These are phyloP conservation scores for Linurgus olivaceus DNA, from an alignment of 2,797 vertebrate species.

Conservation along the genomic window DNA sequence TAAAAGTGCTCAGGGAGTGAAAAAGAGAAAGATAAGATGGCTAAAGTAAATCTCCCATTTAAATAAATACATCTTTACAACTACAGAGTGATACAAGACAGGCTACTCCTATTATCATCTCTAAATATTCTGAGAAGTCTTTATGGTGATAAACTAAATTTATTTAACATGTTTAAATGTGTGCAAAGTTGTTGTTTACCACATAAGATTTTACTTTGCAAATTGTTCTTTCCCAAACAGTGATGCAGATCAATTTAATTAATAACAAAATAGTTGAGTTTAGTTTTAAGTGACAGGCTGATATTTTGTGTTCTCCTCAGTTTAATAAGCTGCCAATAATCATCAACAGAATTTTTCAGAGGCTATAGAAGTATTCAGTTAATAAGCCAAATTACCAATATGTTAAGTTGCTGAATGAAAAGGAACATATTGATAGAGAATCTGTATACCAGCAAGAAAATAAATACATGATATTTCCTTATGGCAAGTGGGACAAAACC, in stretches of 20 bases:
- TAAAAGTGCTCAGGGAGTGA: slow-evolving; percentile 5
- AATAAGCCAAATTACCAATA: background rate
- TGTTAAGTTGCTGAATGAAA: slow-evolving; percentile 19
- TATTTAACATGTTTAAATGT: background rate
- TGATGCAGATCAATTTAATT: slow-evolving; percentile 18
- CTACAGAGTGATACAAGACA: background rate
- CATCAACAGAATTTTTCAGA: slow-evolving; percentile 13
- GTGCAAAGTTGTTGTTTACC: slow-evolving; percentile 18
- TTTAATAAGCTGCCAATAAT: slow-evolving; percentile 18
- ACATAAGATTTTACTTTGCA: background rate
- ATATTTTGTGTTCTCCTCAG: background rate
- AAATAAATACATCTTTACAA: slow-evolving; percentile 4
- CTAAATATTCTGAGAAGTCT: background rate
- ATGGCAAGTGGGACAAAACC: background rate
- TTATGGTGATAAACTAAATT: background rate
- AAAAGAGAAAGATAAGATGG: background rate
- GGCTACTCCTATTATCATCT: background rate
- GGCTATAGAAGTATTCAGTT: background rate
- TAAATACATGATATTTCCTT: background rate
- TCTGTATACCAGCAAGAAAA: background rate
- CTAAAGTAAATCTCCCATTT: slow-evolving; percentile 4
- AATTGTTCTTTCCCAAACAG: background rate
- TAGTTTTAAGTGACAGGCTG: slow-evolving; percentile 7
- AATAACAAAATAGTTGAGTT: slow-evolving; percentile 16
- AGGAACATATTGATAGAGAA: slow-evolving; percentile 6